A percentile compares a stretch with the other conserved stretches of the same genome.
Evolutionary conservation across 2,113 vertebrate genomes (phyloP).

Genomic region (Emydocephalus ijimae): DNA sequence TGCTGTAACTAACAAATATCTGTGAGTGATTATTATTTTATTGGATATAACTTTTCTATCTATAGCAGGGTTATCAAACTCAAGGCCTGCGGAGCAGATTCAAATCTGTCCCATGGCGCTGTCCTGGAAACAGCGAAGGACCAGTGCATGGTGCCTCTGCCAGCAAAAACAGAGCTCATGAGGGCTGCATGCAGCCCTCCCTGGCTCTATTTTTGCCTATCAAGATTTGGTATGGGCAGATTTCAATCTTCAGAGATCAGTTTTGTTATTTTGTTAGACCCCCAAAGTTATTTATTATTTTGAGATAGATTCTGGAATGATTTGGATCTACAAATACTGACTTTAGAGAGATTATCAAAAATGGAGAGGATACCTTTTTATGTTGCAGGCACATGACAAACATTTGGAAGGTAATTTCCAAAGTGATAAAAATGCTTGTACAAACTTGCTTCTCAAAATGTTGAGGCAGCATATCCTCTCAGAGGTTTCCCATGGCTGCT

Average conservation of each 20-base stretch:
- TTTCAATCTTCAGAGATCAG: neutral
- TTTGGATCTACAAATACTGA: neutral
- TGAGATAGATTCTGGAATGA: neutral
- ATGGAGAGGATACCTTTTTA: neutral
- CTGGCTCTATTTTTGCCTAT: neutral
- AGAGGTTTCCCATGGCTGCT: neutral
- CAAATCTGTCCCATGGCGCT: too few species aligned
- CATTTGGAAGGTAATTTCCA: neutral
- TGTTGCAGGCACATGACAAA: neutral
- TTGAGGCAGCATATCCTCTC: neutral
- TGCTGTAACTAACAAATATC: too few species aligned
- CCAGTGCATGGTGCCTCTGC: too few species aligned
- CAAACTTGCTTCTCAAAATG: neutral
- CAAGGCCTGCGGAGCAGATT: too few species aligned
- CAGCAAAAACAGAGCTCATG: too few species aligned
- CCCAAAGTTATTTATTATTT: neutral
- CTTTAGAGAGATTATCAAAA: neutral
- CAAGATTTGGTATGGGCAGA: neutral
- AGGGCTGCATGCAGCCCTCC: too few species aligned
- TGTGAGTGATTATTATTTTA: too few species aligned
- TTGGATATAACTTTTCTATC: too few species aligned
- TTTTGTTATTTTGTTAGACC: neutral
- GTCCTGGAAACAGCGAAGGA: too few species aligned
- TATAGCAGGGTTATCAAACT: too few species aligned
- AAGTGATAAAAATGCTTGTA: neutral